Evolutionary conservation across 2,888 invertebrate species (phyloP).

Genomic region (Meteorus cinctellus): DNA sequence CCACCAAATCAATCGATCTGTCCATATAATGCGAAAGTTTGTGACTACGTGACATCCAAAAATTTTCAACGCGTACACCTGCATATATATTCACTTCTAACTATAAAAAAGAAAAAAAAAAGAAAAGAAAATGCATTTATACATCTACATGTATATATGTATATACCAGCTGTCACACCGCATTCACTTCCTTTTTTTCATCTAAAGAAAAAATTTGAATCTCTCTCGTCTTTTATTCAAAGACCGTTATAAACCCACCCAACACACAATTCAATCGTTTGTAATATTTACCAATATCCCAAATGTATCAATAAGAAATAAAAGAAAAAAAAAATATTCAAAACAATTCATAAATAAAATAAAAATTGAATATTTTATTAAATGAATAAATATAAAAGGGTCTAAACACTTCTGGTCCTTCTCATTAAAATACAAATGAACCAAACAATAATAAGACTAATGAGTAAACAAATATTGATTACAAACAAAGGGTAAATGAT

Average conservation of each 20-base stretch:
- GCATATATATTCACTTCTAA: neutral
- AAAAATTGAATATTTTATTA: no score
- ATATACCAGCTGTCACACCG: neutral
- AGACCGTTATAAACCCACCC: no score
- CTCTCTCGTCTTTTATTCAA: neutral
- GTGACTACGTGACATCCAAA: constrained; percentile 38
- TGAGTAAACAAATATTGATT: neutral
- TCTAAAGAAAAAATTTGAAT: neutral
- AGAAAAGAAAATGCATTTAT: neutral
- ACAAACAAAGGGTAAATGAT: constrained; percentile 5
- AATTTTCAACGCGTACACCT: constrained; percentile 9
- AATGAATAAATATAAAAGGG: neutral
- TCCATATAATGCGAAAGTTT: constrained; percentile 49
- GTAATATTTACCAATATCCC: no score
- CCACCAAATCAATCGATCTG: constrained; percentile 5
- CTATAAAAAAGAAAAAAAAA: neutral
- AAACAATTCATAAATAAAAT: no score
- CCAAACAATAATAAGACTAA: neutral
- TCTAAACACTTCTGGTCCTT: neutral
- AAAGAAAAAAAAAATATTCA: no score
- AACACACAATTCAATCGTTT: no score
- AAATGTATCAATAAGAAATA: no score
- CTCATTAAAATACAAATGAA: neutral
- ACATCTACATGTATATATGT: neutral
- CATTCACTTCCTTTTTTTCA: constrained; percentile 7